phyloP scores from a whole-genome alignment of 2,888 invertebrate genomes.

The Sisyra terminalis region DNA sequence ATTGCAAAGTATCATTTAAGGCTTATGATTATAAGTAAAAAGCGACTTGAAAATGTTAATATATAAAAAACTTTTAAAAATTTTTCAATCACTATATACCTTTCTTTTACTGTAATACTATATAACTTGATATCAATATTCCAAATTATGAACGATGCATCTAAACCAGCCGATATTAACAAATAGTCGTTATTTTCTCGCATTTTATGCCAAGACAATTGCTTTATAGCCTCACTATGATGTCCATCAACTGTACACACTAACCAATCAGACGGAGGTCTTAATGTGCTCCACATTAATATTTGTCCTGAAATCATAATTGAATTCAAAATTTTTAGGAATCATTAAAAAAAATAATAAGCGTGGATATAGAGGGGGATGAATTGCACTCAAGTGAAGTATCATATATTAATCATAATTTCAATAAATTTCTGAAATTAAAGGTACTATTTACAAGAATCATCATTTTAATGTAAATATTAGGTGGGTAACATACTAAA shows the following conservation, averaged over 20 bases:
- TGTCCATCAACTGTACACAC: neutral
- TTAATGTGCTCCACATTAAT: neutral
- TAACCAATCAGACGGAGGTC: neutral
- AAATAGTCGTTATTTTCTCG: neutral
- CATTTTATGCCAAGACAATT: constrained; percentile 2
- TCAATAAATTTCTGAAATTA: too few species aligned
- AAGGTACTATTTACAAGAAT: too few species aligned
- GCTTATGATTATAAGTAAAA: too few species aligned
- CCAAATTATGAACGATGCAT: constrained; percentile 2
- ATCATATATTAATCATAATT: too few species aligned
- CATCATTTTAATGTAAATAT: too few species aligned
- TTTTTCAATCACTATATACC: too few species aligned
- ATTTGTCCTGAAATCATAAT: neutral
- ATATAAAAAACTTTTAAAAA: too few species aligned
- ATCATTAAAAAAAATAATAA: neutral
- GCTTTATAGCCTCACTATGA: neutral
- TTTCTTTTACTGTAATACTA: constrained; percentile 2
- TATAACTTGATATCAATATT: neutral
- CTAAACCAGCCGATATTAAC: neutral
- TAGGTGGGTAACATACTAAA: too few species aligned
- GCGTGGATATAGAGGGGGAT: too few species aligned
- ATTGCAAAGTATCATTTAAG: too few species aligned
- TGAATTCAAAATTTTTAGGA: neutral
- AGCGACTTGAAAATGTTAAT: too few species aligned
- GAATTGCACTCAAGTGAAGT: too few species aligned